Evolutionary conservation across 2,888 invertebrate genomes (phyloP), one percentile per base, ranked within the genome.

Genomic region (Stratiomys singularior): DNA sequence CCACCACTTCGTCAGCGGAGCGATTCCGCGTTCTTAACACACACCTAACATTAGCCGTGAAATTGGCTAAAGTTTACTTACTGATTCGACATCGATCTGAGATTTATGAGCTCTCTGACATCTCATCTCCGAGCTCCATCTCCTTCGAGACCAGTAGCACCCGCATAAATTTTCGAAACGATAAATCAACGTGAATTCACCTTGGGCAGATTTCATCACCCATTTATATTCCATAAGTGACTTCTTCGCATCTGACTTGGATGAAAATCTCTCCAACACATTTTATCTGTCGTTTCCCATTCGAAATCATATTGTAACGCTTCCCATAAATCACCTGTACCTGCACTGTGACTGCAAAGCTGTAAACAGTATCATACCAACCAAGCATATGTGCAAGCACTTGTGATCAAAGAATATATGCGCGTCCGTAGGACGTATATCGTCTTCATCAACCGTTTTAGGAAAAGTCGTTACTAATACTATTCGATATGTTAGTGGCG

Each of bases 371-470:
- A 37, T 37, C 37, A 37, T 37, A 37, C 5, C 37, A 37, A 37
- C 9, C 4, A 44, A 44, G 18, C 52, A 13, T 52, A 52, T 52
- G 18, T 52, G 37, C 37, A 52, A 52, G 52, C 52, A 52, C 18
- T 9, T 13, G 52, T 52, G 52, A 52, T 52, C 52, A 37, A 37
- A 3, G 52, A 52, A 52, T 52, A 52, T 9, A 18, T 52, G 52
- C 52, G 52, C 52, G 52, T 4, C 15, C 52, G 3, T 18, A 52
- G 52, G 52, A 52, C 52, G 52, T 21, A 23, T 67, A 67, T 67
- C 67, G 67, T 67, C 67, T 67, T 67, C 67, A 67, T 67, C 67
- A 67, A 37, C 37, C 67, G 44, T 67, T 67, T 67, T 67, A 30
- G 67, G 67, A 67, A 67, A 37, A 67, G 37, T 30, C 64, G 58